phyloP scores from a whole-genome alignment of 1,140 invertebrate species.

The Trichonephila clavipes region DNA sequence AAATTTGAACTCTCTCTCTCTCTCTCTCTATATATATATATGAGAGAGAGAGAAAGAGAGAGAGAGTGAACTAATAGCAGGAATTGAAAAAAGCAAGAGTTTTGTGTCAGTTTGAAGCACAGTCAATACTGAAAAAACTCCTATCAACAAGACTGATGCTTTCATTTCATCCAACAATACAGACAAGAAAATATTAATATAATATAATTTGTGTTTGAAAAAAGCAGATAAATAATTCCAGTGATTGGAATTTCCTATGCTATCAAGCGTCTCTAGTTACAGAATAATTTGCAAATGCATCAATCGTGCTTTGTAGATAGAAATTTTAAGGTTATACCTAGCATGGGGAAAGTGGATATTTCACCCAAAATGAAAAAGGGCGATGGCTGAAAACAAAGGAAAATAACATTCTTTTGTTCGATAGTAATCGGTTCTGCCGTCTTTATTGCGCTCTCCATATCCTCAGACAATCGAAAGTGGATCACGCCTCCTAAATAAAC shows the following conservation, averaged over 20 bases:
- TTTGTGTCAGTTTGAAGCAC: no score
- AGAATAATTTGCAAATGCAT: background rate
- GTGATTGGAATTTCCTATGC: background rate
- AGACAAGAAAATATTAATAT: no score
- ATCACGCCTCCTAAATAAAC: conserved; percentile 2
- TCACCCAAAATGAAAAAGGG: background rate
- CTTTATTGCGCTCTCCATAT: background rate
- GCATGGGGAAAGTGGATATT: background rate
- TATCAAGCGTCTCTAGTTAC: background rate
- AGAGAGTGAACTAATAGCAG: no score
- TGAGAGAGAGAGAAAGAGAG: no score
- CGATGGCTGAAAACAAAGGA: conserved; percentile 30
- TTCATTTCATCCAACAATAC: no score
- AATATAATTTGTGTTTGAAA: no score
- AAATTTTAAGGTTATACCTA: background rate
- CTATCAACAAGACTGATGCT: no score
- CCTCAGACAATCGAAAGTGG: background rate
- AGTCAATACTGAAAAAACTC: no score
- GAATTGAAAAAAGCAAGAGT: no score
- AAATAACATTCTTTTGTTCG: background rate
- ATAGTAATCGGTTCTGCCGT: background rate
- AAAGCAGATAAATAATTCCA: background rate
- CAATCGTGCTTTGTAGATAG: background rate
- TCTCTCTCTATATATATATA: no score
- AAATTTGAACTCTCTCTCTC: no score